Percentiles rank a stretch among this genome's conserved stretches.
Conservation (phyloP, 2,797 vertebrate genomes). For the Chelon labrosus region DNA sequence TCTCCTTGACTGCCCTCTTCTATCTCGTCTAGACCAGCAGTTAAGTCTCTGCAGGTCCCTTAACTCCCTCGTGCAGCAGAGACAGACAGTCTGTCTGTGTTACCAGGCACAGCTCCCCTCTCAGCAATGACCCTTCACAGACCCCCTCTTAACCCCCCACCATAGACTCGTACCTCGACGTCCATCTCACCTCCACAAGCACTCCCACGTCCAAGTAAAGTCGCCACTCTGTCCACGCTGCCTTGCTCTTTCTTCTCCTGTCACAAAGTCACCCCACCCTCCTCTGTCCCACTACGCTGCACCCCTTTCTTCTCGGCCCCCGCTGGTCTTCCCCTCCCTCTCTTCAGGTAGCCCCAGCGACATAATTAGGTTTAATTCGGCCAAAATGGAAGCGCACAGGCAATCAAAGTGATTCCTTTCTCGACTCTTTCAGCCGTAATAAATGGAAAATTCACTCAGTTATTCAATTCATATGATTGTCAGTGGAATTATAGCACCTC, state of each 20-base stretch:
- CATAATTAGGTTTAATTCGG: conserved; percentile 57
- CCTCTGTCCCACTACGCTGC: conserved; percentile 1
- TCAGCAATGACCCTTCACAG: conserved; percentile 70
- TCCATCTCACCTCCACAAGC: conserved; percentile 43
- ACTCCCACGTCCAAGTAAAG: conserved; percentile 41
- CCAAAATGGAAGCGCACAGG: conserved; percentile 13
- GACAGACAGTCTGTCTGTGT: conserved; percentile 81
- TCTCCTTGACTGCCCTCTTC: conserved; percentile 57
- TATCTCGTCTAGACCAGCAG: conserved; percentile 66
- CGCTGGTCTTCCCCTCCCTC: not conserved
- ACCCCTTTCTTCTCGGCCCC: conserved; percentile 15
- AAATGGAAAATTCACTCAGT: conserved; percentile 40
- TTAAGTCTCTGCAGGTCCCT: conserved; percentile 61
- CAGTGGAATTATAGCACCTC: conserved; percentile 31
- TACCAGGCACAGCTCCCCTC: conserved; percentile 51
- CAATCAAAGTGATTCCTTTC: conserved; percentile 4
- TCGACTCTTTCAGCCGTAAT: conserved; percentile 22
- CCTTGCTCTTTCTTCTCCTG: conserved; percentile 32
- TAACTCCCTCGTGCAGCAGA: conserved; percentile 69
- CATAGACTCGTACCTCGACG: conserved; percentile 30
- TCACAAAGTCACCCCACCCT: conserved; percentile 40
- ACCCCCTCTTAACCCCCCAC: conserved; percentile 56
- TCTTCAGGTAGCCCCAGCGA: conserved; percentile 24
- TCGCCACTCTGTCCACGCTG: conserved; percentile 28
- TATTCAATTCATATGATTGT: conserved; percentile 44